Conservation (phyloP, 2,797 vertebrate species). For the Falco peregrinus region DNA sequence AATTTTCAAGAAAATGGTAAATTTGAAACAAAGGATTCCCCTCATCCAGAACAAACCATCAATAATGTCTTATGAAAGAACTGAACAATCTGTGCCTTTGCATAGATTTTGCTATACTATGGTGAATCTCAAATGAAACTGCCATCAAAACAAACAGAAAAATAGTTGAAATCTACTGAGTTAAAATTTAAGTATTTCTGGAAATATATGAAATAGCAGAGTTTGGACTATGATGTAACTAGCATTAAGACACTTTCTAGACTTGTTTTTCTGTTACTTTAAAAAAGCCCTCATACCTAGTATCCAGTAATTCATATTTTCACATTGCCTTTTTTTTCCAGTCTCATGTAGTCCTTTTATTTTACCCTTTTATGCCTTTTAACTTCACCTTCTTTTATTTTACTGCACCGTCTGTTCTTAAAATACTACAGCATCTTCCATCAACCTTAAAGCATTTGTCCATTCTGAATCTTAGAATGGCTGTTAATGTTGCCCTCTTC, state of each 20-base stretch:
- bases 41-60: not conserved
- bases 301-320: not conserved
- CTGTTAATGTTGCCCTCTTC: slow-evolving; percentile 43
- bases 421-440: not conserved
- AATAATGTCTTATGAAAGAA: not conserved
- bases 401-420: not conserved
- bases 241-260: not conserved
- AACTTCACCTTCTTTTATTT: not conserved
- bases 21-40: not conserved
- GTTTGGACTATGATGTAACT: not conserved
- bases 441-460: not conserved
- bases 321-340: fast-evolving
- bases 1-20: not conserved
- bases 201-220: not conserved
- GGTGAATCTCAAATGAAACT: not conserved
- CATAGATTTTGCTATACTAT: not conserved
- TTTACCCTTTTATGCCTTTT: not conserved
- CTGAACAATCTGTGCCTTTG: not conserved
- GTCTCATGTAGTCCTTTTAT: not conserved
- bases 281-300: not conserved
- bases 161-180: not conserved
- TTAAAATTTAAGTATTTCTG: not conserved
- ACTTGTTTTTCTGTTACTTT: not conserved
- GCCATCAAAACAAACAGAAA: not conserved
- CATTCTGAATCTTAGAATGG: not conserved